These are phyloP conservation scores for Lepetodrilus schrolli DNA, from an alignment of 2,888 invertebrate genomes.

Conservation along the genomic window DNA sequence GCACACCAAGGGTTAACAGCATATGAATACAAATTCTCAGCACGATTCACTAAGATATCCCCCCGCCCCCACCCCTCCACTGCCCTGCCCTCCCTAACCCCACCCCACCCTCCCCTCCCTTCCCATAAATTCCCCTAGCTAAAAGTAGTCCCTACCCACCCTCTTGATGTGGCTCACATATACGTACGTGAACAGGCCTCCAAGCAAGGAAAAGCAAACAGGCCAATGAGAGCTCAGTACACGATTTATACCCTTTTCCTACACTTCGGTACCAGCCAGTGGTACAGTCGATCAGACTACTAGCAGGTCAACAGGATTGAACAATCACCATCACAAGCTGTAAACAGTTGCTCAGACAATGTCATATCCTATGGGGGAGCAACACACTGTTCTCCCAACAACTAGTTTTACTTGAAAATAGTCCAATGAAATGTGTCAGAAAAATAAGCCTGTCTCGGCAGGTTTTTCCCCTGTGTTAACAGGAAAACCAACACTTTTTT, in stretches of 20 bases:
- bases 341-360: constrained; percentile 16
- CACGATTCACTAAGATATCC: constrained; percentile 17
- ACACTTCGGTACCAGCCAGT: constrained; percentile 7
- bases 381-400: neutral
- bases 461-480: too few relatives aligned
- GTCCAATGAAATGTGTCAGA: constrained; percentile 25
- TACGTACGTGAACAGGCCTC: neutral
- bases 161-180: neutral
- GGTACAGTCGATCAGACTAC: constrained; percentile 20
- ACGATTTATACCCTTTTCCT: neutral
- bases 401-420: constrained; percentile 22
- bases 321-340: constrained; percentile 17
- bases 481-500: constrained; percentile 22
- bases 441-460: constrained; percentile 25
- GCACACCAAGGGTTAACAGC: constrained; percentile 25
- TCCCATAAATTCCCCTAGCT: constrained; percentile 6
- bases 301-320: constrained; percentile 24
- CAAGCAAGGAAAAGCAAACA: constrained; percentile 17
- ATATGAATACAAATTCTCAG: constrained; percentile 26
- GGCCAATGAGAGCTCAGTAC: constrained; percentile 7
- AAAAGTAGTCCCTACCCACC: neutral
- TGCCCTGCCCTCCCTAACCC: neutral
- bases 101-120: neutral
- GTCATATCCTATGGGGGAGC: constrained; percentile 3
- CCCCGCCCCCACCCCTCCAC: neutral